These are phyloP conservation scores for Galleria mellonella DNA, from an alignment of 1,140 invertebrate genomes.

Conservation along the genomic window DNA sequence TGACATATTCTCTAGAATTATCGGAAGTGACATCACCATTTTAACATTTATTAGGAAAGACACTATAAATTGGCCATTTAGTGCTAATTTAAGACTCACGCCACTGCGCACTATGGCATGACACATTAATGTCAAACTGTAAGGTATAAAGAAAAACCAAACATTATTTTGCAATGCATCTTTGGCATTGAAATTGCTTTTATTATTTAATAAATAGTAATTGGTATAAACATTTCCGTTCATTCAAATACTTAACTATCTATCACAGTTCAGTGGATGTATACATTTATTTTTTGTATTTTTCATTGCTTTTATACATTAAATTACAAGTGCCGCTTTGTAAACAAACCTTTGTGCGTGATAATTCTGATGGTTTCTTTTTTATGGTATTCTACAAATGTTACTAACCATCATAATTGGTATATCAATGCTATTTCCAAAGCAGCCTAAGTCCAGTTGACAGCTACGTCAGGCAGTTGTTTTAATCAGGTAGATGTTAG, in stretches of 20 bases:
- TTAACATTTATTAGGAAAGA: slow-evolving; percentile 20
- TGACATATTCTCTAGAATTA: slow-evolving; percentile 21
- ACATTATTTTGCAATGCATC: slow-evolving; percentile 57
- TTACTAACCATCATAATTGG: too few species aligned
- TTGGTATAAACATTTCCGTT: slow-evolving; percentile 45
- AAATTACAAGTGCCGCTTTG: neutral
- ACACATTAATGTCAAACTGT: slow-evolving; percentile 1
- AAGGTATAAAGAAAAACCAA: slow-evolving; percentile 12
- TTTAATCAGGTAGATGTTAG: neutral
- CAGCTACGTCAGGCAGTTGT: too few species aligned
- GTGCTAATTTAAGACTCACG: slow-evolving; percentile 21
- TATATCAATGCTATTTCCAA: too few species aligned
- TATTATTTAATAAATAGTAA: slow-evolving; percentile 40
- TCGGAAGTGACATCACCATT: slow-evolving; percentile 43
- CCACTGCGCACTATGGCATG: neutral
- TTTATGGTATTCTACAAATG: too few species aligned
- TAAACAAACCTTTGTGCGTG: too few species aligned
- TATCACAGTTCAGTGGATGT: slow-evolving; percentile 64
- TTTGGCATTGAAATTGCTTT: slow-evolving; percentile 67
- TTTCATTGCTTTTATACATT: slow-evolving; percentile 46
- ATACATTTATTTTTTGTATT: slow-evolving; percentile 59
- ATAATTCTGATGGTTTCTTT: too few species aligned
- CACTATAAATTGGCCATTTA: slow-evolving; percentile 16
- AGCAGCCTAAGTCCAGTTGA: too few species aligned
- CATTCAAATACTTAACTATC: slow-evolving; percentile 31